Base-by-base conservation (phyloP, 2,888 invertebrate species). In the Xiphydria camelus region DNA sequence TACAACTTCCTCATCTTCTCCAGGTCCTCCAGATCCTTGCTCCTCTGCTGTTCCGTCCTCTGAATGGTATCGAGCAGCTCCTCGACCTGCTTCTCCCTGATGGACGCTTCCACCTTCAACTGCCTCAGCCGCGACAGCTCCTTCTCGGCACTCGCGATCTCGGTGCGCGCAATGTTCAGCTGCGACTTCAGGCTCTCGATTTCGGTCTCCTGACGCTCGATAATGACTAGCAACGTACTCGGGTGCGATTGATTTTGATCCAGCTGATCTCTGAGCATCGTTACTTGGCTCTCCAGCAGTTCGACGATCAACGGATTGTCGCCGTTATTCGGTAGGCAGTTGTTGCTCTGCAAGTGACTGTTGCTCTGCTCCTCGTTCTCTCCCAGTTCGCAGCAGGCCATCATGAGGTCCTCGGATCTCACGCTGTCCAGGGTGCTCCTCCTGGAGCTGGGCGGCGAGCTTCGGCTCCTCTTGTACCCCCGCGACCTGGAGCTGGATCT, bases 1-100 rank as follows among this genome's bases (percentile, higher is more conserved):
- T 82, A 84, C 55, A 83, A 72, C 57, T 82, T 81, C 63, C 83
- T 83, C 49, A 84, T 78, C 22, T 82, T 77, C 54, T 83, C 82
- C 49, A 83, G 70, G 54, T 81, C 84, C 67, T 88, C 87, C 42
- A 85, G 79, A 71, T 89, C 89, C 53, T 85, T 78, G 49, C 83
- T 85, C 41, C 89, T 74, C 74, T 91, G 88, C 56, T 86, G 85
- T 68, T 91, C 90, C 49, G 86, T 88, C 62, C 85, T 83, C 66
- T 91, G 87, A 45, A 91, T 77, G n/a, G 84, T 83, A 31, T 80
- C 81, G 29, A 91, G 80, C 52, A 91, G 76, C 59, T 91, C 90
- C 56, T 91, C 88, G 78, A 91, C 85, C 68, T 86, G 83, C 60
- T 85, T 83, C 66, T 90, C 89, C 51, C 86, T 80, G 51, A 84